Conservation (phyloP, 2,113 vertebrate species). For the Arizona elegans region DNA sequence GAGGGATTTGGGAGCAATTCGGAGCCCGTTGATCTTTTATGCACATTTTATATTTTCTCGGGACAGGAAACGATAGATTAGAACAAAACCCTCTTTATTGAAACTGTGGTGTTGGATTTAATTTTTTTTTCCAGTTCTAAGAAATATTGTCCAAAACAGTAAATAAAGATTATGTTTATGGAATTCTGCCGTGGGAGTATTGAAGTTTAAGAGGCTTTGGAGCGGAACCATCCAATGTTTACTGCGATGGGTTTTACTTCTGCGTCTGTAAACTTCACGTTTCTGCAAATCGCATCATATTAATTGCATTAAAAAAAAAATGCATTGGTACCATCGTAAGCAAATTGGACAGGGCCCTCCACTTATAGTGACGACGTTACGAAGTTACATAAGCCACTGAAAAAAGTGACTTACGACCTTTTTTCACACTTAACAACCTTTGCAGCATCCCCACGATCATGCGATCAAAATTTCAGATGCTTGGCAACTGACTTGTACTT, state of each 20-base stretch:
- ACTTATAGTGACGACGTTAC: too few species aligned
- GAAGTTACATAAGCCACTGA: too few species aligned
- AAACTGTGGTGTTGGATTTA: neutral
- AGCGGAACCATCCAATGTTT: neutral
- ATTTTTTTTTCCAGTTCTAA: neutral
- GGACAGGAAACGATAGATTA: neutral
- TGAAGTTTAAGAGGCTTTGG: neutral
- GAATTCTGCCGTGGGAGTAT: neutral
- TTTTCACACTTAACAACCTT: too few species aligned
- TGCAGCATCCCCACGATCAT: too few species aligned
- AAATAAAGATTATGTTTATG: neutral
- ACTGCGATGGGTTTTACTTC: neutral
- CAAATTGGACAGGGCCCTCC: neutral
- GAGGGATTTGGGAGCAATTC: neutral
- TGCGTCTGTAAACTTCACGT: neutral
- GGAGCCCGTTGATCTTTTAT: neutral
- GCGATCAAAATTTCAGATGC: too few species aligned
- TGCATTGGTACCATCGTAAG: neutral
- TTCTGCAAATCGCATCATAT: neutral
- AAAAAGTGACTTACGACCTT: too few species aligned
- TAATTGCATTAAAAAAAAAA: neutral
- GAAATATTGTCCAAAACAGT: neutral
- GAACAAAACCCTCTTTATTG: neutral
- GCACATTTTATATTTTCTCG: constrained; percentile 12
- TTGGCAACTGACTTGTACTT: too few species aligned